Conservation (phyloP, 2,113 vertebrate species). For the Globicephala melas region DNA sequence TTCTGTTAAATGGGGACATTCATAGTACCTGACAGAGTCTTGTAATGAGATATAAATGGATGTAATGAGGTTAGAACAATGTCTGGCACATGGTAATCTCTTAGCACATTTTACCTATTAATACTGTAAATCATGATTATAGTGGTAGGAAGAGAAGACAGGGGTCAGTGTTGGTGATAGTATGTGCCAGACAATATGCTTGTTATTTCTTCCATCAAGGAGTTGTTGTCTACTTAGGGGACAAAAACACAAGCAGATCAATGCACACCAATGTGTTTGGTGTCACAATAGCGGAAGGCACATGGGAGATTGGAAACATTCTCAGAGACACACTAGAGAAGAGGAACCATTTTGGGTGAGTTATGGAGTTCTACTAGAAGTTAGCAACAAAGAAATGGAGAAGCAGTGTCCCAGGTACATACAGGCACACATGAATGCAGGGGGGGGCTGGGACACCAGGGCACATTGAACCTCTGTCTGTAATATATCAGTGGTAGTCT, state of each 20-base stretch:
- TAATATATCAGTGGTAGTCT: fast-evolving
- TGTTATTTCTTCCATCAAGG: not conserved
- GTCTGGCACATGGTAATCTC: not conserved
- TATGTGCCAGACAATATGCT: not conserved
- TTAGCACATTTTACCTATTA: not conserved
- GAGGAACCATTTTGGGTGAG: not conserved
- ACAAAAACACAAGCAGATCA: not conserved
- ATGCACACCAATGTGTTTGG: not conserved
- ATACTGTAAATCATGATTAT: not conserved
- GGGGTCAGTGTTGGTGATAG: not conserved
- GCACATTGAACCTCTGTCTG: fast-evolving
- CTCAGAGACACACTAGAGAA: not conserved
- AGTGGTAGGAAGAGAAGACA: not conserved
- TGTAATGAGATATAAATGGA: not conserved
- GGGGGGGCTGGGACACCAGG: fast-evolving
- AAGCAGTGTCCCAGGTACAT: too few species aligned
- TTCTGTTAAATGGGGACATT: not conserved
- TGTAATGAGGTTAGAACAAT: not conserved
- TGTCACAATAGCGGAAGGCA: not conserved
- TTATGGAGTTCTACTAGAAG: not conserved
- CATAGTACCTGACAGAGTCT: fast-evolving
- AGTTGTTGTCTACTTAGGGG: not conserved
- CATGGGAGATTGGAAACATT: not conserved
- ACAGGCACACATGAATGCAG: fast-evolving
- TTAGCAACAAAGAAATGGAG: not conserved